These are phyloP conservation scores for Tubulanus polymorphus DNA, from an alignment of 2,888 invertebrate genomes.

Conservation along the genomic window DNA sequence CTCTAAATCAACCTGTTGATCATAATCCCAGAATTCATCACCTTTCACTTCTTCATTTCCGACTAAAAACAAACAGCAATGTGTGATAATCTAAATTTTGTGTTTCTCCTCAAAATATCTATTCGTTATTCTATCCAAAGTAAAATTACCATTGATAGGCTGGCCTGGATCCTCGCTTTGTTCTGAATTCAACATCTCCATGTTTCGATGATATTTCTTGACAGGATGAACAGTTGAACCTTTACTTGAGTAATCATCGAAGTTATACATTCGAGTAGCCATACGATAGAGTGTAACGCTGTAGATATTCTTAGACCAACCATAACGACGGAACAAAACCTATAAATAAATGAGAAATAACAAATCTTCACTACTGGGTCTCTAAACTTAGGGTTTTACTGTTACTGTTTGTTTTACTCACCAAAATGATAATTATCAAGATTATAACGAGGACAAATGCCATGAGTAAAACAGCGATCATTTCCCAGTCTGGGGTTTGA, in stretches of 20 bases:
- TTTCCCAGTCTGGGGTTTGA: conserved; percentile 48
- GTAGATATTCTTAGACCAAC: conserved; percentile 45
- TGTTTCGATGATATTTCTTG: conserved; percentile 41
- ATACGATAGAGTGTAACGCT: conserved; percentile 41
- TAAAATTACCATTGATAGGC: conserved; percentile 8
- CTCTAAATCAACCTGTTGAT: conserved; percentile 45
- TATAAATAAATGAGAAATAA: conserved; percentile 14
- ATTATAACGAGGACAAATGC: conserved; percentile 36
- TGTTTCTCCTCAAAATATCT: no score
- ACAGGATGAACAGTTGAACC: conserved; percentile 45
- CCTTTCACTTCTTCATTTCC: conserved; percentile 34
- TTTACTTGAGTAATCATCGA: conserved; percentile 50
- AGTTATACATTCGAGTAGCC: conserved; percentile 35
- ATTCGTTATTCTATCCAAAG: no score
- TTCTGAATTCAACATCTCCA: conserved; percentile 18
- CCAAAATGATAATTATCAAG: conserved; percentile 43
- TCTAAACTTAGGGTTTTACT: no score
- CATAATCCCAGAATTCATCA: conserved; percentile 52
- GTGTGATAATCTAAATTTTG: no score
- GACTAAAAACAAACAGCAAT: no score
- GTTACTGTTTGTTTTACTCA: no score
- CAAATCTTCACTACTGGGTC: no score
- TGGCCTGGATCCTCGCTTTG: neutral
- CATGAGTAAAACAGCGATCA: conserved; percentile 42
- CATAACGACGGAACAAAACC: conserved; percentile 48